Evolutionary conservation across 2,113 vertebrate genomes (phyloP).

Genomic region (Capreolus pygargus): DNA sequence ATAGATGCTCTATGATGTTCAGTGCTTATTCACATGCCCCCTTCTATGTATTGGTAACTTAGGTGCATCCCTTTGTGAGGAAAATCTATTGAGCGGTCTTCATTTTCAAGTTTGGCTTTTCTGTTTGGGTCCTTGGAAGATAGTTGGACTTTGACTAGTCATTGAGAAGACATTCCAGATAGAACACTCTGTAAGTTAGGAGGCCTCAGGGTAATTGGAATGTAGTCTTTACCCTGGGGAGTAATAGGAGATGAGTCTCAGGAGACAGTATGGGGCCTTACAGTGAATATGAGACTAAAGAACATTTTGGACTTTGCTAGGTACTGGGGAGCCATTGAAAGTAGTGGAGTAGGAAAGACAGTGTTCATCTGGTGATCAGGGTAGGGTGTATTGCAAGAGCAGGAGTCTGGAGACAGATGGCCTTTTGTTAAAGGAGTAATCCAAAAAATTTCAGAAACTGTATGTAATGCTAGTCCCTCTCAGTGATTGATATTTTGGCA

Average conservation of each 20-base stretch:
- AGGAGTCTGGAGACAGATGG: background rate
- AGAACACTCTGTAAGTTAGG: background rate
- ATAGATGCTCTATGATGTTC: background rate
- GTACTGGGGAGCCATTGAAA: background rate
- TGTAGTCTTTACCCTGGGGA: background rate
- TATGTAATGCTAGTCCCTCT: constrained; percentile 1
- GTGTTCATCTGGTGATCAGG: background rate
- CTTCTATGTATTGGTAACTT: background rate
- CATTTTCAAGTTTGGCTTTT: constrained; percentile 5
- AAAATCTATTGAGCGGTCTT: background rate
- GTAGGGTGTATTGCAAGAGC: background rate
- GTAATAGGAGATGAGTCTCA: background rate
- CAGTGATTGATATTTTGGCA: constrained; percentile 30
- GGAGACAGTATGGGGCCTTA: background rate
- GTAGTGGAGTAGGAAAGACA: background rate
- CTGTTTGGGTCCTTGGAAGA: background rate
- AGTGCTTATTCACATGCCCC: background rate
- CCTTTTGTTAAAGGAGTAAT: constrained; percentile 19
- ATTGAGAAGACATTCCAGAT: background rate
- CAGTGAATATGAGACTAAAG: background rate
- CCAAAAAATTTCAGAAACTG: background rate
- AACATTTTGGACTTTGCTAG: background rate
- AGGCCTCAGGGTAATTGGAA: background rate
- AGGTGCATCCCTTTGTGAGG: background rate
- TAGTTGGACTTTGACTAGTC: background rate